Evolutionary conservation across 2,113 vertebrate species (phyloP).

Genomic region (Hippolais icterina): DNA sequence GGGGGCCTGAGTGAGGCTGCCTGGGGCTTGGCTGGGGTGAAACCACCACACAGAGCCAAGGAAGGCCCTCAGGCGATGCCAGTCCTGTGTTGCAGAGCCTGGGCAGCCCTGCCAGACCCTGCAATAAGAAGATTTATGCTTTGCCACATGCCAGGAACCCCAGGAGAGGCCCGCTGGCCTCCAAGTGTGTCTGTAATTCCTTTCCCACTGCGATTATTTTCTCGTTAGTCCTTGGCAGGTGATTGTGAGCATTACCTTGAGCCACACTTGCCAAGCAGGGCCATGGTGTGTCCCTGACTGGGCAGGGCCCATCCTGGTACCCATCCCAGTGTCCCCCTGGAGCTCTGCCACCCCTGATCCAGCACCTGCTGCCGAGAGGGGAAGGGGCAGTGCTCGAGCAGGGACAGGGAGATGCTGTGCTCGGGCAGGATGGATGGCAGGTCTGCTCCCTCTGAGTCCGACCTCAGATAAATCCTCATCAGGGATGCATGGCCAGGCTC

Average conservation of each 20-base stretch:
- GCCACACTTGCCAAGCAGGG: rapidly evolving
- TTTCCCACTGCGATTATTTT: neutral
- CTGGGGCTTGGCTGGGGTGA: neutral
- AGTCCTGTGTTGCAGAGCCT: neutral
- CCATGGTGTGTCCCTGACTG: neutral
- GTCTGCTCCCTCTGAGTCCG: neutral
- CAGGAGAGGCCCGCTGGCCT: rapidly evolving
- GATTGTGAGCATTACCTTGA: rapidly evolving
- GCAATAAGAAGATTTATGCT: neutral
- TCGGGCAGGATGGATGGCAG: neutral
- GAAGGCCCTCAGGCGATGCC: neutral
- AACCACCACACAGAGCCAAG: neutral
- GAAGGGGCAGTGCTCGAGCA: rapidly evolving
- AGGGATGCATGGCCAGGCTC: neutral
- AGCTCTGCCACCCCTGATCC: rapidly evolving
- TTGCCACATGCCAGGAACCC: neutral
- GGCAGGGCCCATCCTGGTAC: rapidly evolving
- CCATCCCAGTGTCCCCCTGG: rapidly evolving
- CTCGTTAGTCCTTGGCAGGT: neutral
- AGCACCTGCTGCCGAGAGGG: neutral
- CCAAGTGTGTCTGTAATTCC: neutral
- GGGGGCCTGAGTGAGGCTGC: neutral
- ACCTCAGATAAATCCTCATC: conserved; percentile 38
- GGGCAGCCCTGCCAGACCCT: neutral
- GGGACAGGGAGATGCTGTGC: neutral